Percentiles rank a stretch among this genome's conserved stretches.
Conservation (phyloP, 2,888 invertebrate genomes). For the Hirtodrosophila alboralis region DNA sequence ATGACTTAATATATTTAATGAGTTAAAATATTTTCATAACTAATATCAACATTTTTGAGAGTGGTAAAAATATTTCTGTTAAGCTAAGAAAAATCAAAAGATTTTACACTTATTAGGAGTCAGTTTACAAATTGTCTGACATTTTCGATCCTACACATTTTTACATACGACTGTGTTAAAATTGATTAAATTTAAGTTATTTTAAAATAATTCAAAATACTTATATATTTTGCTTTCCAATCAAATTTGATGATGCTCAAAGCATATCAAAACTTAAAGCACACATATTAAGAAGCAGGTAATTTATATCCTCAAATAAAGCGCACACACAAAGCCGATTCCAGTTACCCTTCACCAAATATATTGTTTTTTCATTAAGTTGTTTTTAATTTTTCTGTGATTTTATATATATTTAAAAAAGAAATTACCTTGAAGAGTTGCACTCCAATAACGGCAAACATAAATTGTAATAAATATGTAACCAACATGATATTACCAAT, state of each 20-base stretch:
- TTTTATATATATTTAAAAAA: conserved; percentile 57
- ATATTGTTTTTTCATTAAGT: conserved; percentile 37
- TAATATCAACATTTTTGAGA: conserved; percentile 37
- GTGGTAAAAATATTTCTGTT: conserved; percentile 12
- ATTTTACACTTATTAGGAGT: conserved; percentile 13
- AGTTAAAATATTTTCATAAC: conserved; percentile 14
- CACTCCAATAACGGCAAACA: conserved; percentile 99
- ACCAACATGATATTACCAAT: conserved; percentile 99
- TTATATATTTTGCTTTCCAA: conserved; percentile 11
- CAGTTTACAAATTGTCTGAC: conserved; percentile 10
- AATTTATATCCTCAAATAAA: conserved; percentile 36
- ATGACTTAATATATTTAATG: conserved; percentile 29
- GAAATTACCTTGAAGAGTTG: conserved; percentile 95
- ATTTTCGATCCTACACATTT: not conserved
- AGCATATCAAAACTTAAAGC: conserved; percentile 61
- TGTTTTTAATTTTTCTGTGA: conserved; percentile 18
- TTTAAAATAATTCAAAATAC: conserved; percentile 3
- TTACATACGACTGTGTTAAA: not conserved
- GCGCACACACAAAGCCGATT: conserved; percentile 73
- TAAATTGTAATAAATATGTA: conserved; percentile 99
- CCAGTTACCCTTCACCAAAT: conserved; percentile 62
- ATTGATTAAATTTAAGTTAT: not conserved
- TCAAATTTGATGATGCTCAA: conserved; percentile 15
- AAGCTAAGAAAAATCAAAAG: conserved; percentile 34
- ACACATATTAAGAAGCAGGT: conserved; percentile 60